Evolutionary conservation across 2,888 invertebrate species (phyloP).

Genomic region (Sesamia inferens): DNA sequence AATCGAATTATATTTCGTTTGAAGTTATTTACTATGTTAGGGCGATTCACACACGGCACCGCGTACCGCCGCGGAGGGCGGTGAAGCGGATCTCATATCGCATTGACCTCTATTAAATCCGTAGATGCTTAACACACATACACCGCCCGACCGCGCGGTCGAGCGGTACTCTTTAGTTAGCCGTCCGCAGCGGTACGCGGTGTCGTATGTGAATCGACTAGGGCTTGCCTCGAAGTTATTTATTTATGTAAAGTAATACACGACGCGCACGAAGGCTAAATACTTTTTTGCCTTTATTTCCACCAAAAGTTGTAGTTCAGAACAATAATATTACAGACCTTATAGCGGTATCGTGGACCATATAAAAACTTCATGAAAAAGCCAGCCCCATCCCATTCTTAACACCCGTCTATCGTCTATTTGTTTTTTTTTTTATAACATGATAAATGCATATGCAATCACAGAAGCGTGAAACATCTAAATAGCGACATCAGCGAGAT

Average conservation of each 20-base stretch:
- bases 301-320: too few relatives aligned
- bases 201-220: too few relatives aligned
- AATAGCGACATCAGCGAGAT: slow-evolving; percentile 40
- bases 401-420: neutral
- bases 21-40: neutral
- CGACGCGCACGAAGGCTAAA: neutral
- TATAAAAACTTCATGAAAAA: neutral
- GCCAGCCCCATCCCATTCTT: neutral
- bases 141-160: too few relatives aligned
- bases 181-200: too few relatives aligned
- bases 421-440: too few relatives aligned
- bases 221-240: neutral
- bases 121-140: too few relatives aligned
- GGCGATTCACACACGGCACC: too few relatives aligned
- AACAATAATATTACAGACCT: neutral
- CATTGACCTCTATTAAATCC: too few relatives aligned
- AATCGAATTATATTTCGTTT: neutral
- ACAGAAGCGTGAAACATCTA: slow-evolving; percentile 44
- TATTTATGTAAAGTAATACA: neutral
- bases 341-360: neutral
- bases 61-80: too few relatives aligned
- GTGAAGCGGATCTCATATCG: too few relatives aligned
- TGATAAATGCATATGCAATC: slow-evolving; percentile 36
- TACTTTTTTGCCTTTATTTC: neutral
- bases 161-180: too few relatives aligned